A percentile compares a stretch with the other conserved stretches of the same genome.
phyloP scores from a whole-genome alignment of 2,888 invertebrate genomes.

The Andrena praecox region DNA sequence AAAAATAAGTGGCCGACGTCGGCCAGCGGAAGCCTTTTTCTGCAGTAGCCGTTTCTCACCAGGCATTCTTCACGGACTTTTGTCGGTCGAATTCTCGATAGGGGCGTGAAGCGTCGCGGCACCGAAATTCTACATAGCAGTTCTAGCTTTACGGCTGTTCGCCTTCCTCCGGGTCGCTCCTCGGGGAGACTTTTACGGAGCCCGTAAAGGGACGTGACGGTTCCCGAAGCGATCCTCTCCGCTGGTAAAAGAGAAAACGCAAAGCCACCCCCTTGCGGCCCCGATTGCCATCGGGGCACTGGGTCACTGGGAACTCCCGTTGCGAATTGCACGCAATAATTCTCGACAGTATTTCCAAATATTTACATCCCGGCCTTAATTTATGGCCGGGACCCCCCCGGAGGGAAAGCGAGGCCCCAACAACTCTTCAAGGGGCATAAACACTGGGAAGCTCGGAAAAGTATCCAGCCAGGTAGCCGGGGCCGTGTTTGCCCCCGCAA shows the following conservation, averaged over 20 bases:
- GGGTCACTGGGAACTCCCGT: conserved; percentile 71
- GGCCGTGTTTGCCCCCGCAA: neutral
- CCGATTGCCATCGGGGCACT: conserved; percentile 63
- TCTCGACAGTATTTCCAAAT: conserved; percentile 68
- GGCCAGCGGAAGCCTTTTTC: conserved; percentile 43
- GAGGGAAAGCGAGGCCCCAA: conserved; percentile 9
- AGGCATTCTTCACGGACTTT: conserved; percentile 38
- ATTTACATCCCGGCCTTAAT: conserved; percentile 68
- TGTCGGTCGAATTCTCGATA: conserved; percentile 32
- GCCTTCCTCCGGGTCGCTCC: neutral
- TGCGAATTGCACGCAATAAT: conserved; percentile 74
- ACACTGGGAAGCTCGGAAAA: conserved; percentile 2
- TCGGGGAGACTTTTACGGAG: conserved; percentile 28
- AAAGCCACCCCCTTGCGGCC: conserved; percentile 17
- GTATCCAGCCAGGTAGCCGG: conserved; percentile 24
- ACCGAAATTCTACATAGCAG: conserved; percentile 2
- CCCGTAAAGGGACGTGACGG: conserved; percentile 25
- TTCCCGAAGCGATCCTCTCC: conserved; percentile 24
- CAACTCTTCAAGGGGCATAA: conserved; percentile 33
- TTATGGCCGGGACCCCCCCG: conserved; percentile 41
- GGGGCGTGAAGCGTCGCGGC: conserved; percentile 2
- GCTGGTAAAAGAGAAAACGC: conserved; percentile 50
- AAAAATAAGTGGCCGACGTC: conserved; percentile 9
- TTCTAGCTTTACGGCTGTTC: conserved; percentile 26
- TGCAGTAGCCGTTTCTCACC: conserved; percentile 37